Conservation (phyloP, 2,888 invertebrate genomes). For the Limenitis camilla region DNA sequence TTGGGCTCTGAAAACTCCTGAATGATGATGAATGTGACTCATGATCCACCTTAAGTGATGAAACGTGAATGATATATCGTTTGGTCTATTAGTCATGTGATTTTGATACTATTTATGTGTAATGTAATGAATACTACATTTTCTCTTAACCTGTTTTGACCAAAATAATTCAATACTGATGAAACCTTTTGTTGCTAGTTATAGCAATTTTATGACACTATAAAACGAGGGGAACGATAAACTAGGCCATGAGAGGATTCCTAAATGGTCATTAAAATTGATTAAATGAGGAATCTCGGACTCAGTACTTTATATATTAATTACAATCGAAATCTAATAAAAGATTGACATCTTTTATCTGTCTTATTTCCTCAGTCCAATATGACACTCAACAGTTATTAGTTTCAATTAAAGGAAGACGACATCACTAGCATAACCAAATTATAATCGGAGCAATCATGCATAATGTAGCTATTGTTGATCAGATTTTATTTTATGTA, state of each 20-base stretch:
- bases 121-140: neutral
- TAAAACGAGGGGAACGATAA: neutral
- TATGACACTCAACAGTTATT: slow-evolving; percentile 6
- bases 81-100: neutral
- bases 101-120: neutral
- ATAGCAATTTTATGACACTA: neutral
- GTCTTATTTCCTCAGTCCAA: slow-evolving; percentile 19
- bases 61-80: neutral
- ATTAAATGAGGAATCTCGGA: neutral
- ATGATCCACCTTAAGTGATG: neutral
- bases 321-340: too few relatives aligned
- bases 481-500: slow-evolving; percentile 28
- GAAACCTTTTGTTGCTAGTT: neutral
- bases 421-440: slow-evolving; percentile 19
- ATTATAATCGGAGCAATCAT: slow-evolving; percentile 43
- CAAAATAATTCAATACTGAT: too few relatives aligned
- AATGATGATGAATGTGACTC: slow-evolving; percentile 25
- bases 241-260: too few relatives aligned
- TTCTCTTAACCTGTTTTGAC: too few relatives aligned
- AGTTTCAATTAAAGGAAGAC: slow-evolving; percentile 14
- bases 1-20: slow-evolving; percentile 68
- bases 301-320: neutral
- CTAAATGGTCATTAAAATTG: too few relatives aligned
- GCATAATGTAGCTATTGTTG: slow-evolving; percentile 52
- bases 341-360: neutral